Percentiles rank a stretch among this genome's conserved stretches.
Conservation (phyloP, 2,113 vertebrate genomes). For the Sapayoa aenigma region DNA sequence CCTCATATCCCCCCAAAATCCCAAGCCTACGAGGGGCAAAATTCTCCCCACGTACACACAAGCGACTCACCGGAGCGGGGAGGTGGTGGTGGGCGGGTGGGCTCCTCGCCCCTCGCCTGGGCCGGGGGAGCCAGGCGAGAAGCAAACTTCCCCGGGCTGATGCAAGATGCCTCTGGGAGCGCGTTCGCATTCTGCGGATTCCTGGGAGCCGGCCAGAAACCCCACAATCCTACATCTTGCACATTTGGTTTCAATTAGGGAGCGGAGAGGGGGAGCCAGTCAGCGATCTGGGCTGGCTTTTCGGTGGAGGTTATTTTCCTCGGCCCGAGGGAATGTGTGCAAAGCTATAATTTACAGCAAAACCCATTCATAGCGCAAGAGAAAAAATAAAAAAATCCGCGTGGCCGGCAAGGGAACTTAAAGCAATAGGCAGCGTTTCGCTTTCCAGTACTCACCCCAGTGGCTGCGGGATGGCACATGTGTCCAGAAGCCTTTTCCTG, state of each 20-base stretch:
- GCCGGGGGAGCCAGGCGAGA: conserved; percentile 58
- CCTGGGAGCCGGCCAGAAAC: conserved; percentile 83
- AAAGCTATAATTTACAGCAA: conserved; percentile 77
- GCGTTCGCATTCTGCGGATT: conserved; percentile 82
- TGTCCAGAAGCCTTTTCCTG: not conserved
- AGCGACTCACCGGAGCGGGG: not conserved
- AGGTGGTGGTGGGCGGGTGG: accelerated
- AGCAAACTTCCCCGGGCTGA: conserved; percentile 78
- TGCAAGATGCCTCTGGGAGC: conserved; percentile 83
- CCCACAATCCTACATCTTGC: conserved; percentile 88
- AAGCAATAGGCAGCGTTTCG: conserved; percentile 9
- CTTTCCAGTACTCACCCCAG: accelerated
- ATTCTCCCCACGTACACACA: accelerated
- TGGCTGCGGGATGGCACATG: accelerated
- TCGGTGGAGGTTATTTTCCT: conserved; percentile 77
- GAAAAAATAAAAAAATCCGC: not conserved
- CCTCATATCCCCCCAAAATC: accelerated
- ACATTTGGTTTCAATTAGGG: conserved; percentile 94
- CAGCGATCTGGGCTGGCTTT: conserved; percentile 76
- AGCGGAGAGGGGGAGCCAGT: conserved; percentile 68
- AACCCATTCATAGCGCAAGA: conserved; percentile 70
- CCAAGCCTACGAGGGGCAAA: accelerated
- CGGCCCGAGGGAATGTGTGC: conserved; percentile 68
- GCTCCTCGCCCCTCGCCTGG: conserved; percentile 36
- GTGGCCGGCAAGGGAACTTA: conserved; percentile 24